phyloP scores from a whole-genome alignment of 2,113 vertebrate genomes.

The Lagenorhynchus albirostris region DNA sequence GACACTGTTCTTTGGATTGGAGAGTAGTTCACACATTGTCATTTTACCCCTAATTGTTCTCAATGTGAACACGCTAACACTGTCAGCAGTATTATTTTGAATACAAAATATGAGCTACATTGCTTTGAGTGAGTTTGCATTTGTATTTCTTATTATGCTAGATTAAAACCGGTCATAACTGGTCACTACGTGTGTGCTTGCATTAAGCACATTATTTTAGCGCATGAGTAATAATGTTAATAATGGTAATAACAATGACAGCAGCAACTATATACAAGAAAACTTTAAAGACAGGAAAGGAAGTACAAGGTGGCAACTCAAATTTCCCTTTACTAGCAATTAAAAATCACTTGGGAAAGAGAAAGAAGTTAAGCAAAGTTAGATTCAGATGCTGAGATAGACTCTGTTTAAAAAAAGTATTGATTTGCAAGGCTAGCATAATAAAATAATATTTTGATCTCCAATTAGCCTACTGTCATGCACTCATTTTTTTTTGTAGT shows the following conservation, averaged over 20 bases:
- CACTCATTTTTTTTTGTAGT: constrained; percentile 2
- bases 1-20: not conserved
- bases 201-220: constrained; percentile 20
- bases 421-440: not conserved
- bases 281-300: not conserved
- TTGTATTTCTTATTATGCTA: not conserved
- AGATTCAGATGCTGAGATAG: not conserved
- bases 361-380: not conserved
- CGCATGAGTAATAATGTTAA: constrained; percentile 8
- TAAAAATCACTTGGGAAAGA: constrained; percentile 9
- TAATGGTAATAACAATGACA: constrained; percentile 17
- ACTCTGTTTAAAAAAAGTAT: not conserved
- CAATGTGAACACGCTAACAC: not conserved
- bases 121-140: not conserved
- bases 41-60: not conserved
- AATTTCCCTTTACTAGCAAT: not conserved
- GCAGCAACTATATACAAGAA: not conserved
- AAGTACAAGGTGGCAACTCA: not conserved
- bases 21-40: not conserved
- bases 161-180: not conserved
- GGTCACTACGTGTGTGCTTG: not conserved
- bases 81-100: constrained; percentile 45
- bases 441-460: not conserved
- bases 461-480: not conserved
- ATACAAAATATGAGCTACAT: not conserved